These are phyloP conservation scores for Cataglyphis livida DNA, from an alignment of 2,888 invertebrate species.

Conservation along the genomic window DNA sequence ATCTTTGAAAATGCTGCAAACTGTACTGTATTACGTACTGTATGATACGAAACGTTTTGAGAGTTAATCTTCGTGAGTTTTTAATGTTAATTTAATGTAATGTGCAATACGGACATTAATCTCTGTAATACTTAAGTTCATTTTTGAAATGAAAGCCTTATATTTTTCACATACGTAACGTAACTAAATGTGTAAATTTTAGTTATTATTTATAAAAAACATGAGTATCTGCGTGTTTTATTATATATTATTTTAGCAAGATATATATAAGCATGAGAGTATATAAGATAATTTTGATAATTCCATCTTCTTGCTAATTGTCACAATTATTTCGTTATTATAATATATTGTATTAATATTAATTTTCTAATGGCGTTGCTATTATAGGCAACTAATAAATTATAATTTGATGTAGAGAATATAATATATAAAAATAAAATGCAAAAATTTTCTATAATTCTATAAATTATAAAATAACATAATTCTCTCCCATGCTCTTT, in stretches of 20 bases:
- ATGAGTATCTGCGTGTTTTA: not conserved
- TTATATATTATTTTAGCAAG: not conserved
- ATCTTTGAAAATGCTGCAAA: conserved; percentile 24
- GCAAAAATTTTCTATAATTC: not conserved
- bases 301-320: not conserved
- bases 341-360: not conserved
- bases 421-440: not conserved
- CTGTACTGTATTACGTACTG: not conserved
- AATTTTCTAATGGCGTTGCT: not conserved
- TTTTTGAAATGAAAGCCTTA: conserved; percentile 10
- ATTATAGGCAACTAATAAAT: conserved; percentile 3
- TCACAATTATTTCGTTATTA: not conserved
- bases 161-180: not conserved
- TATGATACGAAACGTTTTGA: not conserved
- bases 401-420: not conserved
- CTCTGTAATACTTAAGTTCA: not conserved
- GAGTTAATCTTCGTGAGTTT: conserved; percentile 14
- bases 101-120: not conserved
- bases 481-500: not conserved
- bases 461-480: not conserved
- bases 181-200: not conserved
- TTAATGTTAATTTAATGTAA: not conserved
- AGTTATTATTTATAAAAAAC: not conserved
- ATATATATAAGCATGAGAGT: not conserved
- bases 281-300: not conserved